These are phyloP conservation scores for Melanotaenia maccullochi DNA, from an alignment of 2,797 vertebrate species.

Conservation along the genomic window DNA sequence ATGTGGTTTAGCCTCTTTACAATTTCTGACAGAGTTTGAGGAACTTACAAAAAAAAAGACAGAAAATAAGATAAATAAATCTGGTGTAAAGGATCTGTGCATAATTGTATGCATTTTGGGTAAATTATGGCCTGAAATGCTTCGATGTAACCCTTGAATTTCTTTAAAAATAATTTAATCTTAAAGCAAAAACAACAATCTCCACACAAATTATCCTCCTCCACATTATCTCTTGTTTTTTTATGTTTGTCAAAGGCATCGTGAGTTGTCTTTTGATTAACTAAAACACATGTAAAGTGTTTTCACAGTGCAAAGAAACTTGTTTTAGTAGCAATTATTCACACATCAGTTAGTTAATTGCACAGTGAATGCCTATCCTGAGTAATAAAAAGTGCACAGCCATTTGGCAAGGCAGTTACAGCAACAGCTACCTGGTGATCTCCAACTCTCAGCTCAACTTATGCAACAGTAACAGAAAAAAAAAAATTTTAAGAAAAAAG, in stretches of 20 bases:
- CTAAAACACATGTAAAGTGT: not conserved
- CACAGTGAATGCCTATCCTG: conserved; percentile 2
- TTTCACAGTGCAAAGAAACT: not conserved
- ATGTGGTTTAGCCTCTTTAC: conserved; percentile 55
- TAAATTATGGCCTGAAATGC: not conserved
- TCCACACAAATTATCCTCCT: not conserved
- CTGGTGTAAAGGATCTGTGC: not conserved
- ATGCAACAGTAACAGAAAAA: conserved; percentile 16
- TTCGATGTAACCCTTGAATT: not conserved
- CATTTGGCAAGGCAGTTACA: not conserved
- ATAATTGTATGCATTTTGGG: not conserved
- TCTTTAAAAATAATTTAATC: conserved; percentile 1
- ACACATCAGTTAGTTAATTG: not conserved
- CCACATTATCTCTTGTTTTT: conserved; percentile 13
- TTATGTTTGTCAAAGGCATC: not conserved
- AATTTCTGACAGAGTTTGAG: not conserved
- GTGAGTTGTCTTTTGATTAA: not conserved
- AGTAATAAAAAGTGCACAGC: not conserved
- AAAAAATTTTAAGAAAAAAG: conserved; percentile 31
- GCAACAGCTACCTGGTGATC: conserved; percentile 64
- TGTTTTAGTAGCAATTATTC: not conserved
- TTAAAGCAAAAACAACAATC: not conserved
- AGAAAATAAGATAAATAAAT: no score
- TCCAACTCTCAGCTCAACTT: conserved; percentile 19
- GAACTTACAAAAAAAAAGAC: not conserved